Conservation (phyloP, 2,113 vertebrate species). For the Myodes glareolus region DNA sequence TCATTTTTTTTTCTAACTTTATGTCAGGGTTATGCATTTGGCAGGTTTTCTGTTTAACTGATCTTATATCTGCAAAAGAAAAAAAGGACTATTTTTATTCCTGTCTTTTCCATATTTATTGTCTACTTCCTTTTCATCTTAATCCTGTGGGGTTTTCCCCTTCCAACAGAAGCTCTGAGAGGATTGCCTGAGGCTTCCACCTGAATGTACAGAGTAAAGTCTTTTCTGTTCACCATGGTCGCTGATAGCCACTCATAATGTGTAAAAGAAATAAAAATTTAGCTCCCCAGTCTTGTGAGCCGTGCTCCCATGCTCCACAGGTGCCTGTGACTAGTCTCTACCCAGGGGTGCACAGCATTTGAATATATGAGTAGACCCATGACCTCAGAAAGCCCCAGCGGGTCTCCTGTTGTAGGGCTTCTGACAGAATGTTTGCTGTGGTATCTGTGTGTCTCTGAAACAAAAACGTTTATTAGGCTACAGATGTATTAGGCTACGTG, state of each 20-base stretch:
- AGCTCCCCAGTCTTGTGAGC: background rate
- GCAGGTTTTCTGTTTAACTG: conserved; percentile 27
- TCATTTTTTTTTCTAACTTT: conserved; percentile 12
- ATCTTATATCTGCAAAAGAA: background rate
- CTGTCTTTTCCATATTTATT: background rate
- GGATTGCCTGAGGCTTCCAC: background rate
- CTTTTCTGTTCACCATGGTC: background rate
- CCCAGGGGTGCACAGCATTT: background rate
- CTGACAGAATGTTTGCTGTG: background rate
- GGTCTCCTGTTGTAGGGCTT: background rate
- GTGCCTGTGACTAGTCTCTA: background rate
- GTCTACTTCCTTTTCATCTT: background rate
- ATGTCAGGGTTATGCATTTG: background rate
- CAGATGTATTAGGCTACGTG: no score
- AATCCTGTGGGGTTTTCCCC: background rate
- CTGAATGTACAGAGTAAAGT: background rate
- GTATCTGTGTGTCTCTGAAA: background rate
- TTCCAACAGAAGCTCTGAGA: background rate
- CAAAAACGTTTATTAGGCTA: background rate
- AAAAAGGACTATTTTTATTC: background rate
- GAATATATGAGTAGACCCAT: background rate
- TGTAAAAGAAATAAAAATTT: background rate
- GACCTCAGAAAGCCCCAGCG: background rate
- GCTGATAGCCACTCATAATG: background rate
- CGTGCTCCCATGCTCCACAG: background rate